phyloP scores from a whole-genome alignment of 2,888 invertebrate species.

The Drosophila buzzatii region DNA sequence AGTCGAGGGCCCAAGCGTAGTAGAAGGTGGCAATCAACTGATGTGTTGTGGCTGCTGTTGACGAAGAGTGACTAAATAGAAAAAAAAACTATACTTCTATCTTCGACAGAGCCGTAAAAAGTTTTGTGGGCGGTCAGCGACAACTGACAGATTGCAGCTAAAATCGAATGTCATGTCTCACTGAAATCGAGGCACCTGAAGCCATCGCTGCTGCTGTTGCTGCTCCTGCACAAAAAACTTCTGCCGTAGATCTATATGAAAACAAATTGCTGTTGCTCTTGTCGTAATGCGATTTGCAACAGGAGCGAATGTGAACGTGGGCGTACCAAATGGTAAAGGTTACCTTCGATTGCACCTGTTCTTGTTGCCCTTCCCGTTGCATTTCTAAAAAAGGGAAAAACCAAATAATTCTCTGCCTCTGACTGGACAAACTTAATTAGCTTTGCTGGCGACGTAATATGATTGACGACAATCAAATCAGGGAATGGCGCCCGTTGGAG shows the following conservation, averaged over 20 bases:
- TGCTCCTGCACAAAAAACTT: neutral
- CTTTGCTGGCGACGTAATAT: neutral
- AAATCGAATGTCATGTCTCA: neutral
- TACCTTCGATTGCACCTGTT: neutral
- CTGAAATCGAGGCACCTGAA: neutral
- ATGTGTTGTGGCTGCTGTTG: neutral
- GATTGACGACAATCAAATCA: constrained; percentile 3
- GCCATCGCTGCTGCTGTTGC: neutral
- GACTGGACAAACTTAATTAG: neutral
- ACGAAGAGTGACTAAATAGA: neutral
- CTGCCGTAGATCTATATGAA: neutral
- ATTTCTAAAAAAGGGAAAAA: neutral
- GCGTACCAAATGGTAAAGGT: neutral
- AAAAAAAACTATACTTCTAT: neutral
- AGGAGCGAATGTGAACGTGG: neutral
- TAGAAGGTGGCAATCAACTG: neutral
- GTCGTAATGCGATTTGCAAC: neutral
- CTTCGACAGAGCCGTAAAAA: neutral
- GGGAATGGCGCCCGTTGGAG: no score
- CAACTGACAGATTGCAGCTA: neutral
- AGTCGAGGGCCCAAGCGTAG: no score
- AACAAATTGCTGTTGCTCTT: neutral
- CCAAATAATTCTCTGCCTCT: neutral
- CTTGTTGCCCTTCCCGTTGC: neutral
- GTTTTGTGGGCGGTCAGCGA: neutral